Percentiles rank a stretch among this genome's conserved stretches.
Evolutionary conservation across 2,797 vertebrate species (phyloP).

Genomic region (Pteronotus mesoamericanus): DNA sequence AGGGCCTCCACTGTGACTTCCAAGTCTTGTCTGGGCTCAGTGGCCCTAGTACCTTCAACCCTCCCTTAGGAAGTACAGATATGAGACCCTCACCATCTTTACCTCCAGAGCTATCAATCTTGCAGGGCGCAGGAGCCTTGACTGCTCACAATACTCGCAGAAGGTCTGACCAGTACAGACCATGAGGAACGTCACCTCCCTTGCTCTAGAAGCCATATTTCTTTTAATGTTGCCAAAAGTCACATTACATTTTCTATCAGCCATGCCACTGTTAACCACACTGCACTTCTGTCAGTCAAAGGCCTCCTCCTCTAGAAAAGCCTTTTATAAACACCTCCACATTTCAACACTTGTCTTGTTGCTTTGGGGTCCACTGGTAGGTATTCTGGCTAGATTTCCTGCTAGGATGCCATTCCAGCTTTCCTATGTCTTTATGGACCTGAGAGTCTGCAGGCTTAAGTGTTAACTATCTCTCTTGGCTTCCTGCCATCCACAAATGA

Average conservation of each 20-base stretch:
- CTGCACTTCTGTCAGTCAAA: not conserved
- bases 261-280: not conserved
- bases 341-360: not conserved
- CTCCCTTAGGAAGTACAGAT: not conserved
- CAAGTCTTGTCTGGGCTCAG: not conserved
- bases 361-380: not conserved
- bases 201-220: not conserved
- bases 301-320: not conserved
- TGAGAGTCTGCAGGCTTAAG: not conserved
- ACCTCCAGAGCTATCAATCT: not conserved
- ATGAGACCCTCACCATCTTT: not conserved
- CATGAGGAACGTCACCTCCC: not conserved
- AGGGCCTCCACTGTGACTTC: not conserved
- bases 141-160: not conserved
- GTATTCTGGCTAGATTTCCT: not conserved
- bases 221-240: not conserved
- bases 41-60: not conserved
- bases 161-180: not conserved
- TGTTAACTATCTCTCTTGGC: not conserved
- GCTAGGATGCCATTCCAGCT: not conserved
- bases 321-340: not conserved
- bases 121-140: not conserved
- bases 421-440: not conserved
- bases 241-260: not conserved
- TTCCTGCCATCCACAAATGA: not conserved